Base-by-base conservation (phyloP, 2,888 invertebrate genomes). In the Eumerus sabulonum region DNA sequence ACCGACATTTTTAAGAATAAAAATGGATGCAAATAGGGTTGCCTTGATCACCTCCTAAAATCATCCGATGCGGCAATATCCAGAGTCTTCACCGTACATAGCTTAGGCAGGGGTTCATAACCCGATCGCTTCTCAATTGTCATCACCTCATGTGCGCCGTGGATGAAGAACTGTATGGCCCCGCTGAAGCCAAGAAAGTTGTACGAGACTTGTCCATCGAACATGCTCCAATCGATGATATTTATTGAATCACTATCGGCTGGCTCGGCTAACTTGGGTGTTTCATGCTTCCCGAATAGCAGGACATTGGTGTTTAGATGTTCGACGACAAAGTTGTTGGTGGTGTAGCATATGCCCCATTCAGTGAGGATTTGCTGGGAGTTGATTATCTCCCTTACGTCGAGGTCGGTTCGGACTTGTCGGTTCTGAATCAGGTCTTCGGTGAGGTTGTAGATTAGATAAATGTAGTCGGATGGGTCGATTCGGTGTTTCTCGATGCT, bases 401-500 rank as follows among this genome's bases (percentile, higher is more conserved):
- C 27, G 3, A 27, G 7, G 27, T 27, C 27, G 27, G 27, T 27
- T 27, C 27, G 27, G 27, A 27, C 27, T 27, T 27, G 27, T 2
- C 27, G 27, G 27, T 2, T 27, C 7, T 27, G 27, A 7, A 27
- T 27, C 2, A 27, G 27, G 7, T 82, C 63, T 53, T 82, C 82
- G 0, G 89, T 88, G 9, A 89, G 71, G 84, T 88, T 88, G 56
- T 86, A 88, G 17, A 89, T 89, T 1, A 89, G 47, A 16, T 84
- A 66, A 85, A 89, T 87, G n/a, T 89, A 89, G n/a, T 85, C 76
- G 17, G 84, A 64, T 0, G 89, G 87, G 14, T 84, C 66, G 0
- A 89, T 83, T 4, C 79, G 57, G 7, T 87, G 62, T 2, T 74
- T 62, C 12, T 45, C 85, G 14, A 86, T 73, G 12, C 84, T 84